Conservation (phyloP, 2,113 vertebrate species). For the Brachyhypopomus gauderio region DNA sequence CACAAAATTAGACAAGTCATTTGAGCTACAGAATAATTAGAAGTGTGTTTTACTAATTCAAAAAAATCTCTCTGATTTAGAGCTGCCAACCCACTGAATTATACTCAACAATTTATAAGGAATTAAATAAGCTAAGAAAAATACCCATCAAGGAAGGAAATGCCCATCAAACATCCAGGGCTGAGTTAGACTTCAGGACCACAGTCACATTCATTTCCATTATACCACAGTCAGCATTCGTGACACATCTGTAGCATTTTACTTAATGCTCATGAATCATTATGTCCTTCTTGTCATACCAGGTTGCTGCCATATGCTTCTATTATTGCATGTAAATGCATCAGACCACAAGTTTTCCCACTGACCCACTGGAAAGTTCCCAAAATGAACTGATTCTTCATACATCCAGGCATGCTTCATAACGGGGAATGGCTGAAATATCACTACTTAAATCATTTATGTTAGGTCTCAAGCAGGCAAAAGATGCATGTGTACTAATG, state of each 20-base stretch:
- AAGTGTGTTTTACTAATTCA: neutral
- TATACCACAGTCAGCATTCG: neutral
- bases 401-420: constrained; percentile 2
- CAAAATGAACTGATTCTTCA: neutral
- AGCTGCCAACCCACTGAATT: neutral
- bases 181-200: neutral
- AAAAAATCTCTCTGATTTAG: neutral
- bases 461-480: constrained; percentile 69
- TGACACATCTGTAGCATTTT: neutral
- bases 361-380: neutral
- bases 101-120: neutral
- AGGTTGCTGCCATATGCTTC: neutral
- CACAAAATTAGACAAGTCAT: constrained; percentile 40
- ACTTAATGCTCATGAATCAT: neutral
- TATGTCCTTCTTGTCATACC: neutral
- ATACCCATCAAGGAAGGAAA: neutral
- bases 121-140: neutral
- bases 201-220: neutral
- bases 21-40: constrained; percentile 32
- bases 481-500: constrained; percentile 66
- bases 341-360: neutral
- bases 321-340: constrained; percentile 22
- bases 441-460: constrained; percentile 70
- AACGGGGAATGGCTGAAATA: constrained; percentile 49
- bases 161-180: neutral